Percentiles rank a stretch among this genome's conserved stretches.
phyloP scores from a whole-genome alignment of 2,113 vertebrate genomes.

The Crotalus horridus region DNA sequence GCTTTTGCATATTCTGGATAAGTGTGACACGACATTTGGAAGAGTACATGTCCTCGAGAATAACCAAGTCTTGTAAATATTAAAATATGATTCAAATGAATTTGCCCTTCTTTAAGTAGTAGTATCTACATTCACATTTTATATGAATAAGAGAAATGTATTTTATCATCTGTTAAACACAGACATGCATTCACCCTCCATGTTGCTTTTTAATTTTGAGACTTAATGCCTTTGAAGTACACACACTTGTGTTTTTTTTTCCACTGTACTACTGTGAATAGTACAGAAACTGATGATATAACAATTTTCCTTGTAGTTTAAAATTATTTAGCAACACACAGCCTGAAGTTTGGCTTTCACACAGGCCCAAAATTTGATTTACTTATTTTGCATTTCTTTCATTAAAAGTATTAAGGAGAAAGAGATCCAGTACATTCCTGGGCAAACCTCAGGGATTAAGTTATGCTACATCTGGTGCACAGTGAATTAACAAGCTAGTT shows the following conservation, averaged over 20 bases:
- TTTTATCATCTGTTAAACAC: neutral
- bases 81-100: neutral
- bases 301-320: conserved; percentile 22
- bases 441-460: conserved; percentile 67
- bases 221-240: neutral
- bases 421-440: conserved; percentile 66
- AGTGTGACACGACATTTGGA: neutral
- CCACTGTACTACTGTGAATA: neutral
- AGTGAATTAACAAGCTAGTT: conserved; percentile 65
- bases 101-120: neutral
- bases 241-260: neutral
- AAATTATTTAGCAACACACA: conserved; percentile 29
- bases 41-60: neutral
- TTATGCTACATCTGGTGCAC: conserved; percentile 57
- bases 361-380: conserved; percentile 45
- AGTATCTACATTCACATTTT: neutral
- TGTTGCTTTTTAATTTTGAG: neutral
- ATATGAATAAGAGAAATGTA: neutral
- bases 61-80: neutral
- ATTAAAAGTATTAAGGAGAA: conserved; percentile 57
- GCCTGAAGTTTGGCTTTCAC: conserved; percentile 43
- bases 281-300: neutral
- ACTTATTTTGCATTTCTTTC: conserved; percentile 55
- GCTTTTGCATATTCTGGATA: neutral
- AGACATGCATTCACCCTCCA: neutral